Evolutionary conservation across 2,113 vertebrate species (phyloP), one percentile per base, ranked within the genome.

Genomic region (Elanoides forficatus): DNA sequence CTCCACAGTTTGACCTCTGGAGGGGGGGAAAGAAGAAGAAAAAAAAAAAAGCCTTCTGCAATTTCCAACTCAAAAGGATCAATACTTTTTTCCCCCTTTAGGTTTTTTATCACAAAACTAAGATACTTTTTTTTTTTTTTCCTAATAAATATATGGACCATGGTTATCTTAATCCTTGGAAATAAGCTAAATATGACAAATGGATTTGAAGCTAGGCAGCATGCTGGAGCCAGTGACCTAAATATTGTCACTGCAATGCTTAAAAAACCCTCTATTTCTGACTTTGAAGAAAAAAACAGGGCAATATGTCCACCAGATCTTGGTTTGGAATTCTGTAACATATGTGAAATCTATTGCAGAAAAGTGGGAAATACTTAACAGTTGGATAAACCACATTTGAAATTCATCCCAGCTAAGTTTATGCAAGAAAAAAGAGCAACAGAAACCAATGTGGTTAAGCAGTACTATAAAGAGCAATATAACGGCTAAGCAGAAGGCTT

Each of bases 381-480:
- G 97, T 98, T 98, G 98, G 98, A 98, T 97, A 98, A 98, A 98
- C 96, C 97, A 97, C 97, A 98, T 98, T 98, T 98, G 98, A 98
- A 98, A 98, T 97, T 91, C 97, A 97, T 97, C 98, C 98, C 98
- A 98, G 98, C 90, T 92, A 97, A 98, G 97, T 89, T 97, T 97
- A 98, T 98, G 97, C 97, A 98, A 96, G 93, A 97, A 97, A 97
- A 98, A 98, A 98, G 98, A 98, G 98, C 98, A 98, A 96, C 97
- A 92, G 70, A 97, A 97, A 97, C 94, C 95, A 95, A 97, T 95
- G 97, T 97, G 97, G 98, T 90, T 96, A 96, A 94, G 84, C 85
- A 94, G 96, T 86, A 96, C 95, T 96, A 97, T 97, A 96, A 97
- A 97, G 97, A 98, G 98, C 98, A 97, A 94, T 96, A 94, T 95